Evolutionary conservation across 1,140 invertebrate species (phyloP).

Genomic region (Lepidotrigona ventralis): DNA sequence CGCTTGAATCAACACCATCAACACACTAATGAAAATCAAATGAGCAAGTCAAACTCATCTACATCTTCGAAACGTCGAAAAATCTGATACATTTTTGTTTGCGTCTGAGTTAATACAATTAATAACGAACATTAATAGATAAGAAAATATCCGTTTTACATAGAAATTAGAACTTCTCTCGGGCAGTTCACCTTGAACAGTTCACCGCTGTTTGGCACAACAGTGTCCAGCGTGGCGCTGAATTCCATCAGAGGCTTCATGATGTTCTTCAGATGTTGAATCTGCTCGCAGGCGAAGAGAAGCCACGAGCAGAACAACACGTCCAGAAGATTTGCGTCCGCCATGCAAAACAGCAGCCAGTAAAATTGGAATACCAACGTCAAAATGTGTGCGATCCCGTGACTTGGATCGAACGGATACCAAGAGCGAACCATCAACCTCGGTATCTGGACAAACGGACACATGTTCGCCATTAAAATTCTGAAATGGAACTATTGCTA

Average conservation of each 20-base stretch:
- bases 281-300: constrained; percentile 90
- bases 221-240: constrained; percentile 88
- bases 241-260: constrained; percentile 92
- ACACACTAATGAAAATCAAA: no score
- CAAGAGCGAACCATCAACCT: constrained; percentile 86
- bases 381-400: constrained; percentile 84
- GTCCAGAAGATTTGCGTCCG: constrained; percentile 87
- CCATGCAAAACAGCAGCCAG: constrained; percentile 86
- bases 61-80: no score
- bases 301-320: constrained; percentile 91
- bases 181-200: constrained; percentile 81
- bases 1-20: no score
- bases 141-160: no score
- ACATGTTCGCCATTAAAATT: neutral
- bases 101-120: no score
- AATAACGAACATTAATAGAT: no score
- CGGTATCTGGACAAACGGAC: constrained; percentile 79
- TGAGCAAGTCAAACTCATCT: no score
- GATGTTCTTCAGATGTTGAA: constrained; percentile 91
- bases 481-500: neutral
- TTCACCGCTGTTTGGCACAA: constrained; percentile 88
- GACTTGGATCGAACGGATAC: constrained; percentile 87
- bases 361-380: constrained; percentile 87
- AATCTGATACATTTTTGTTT: no score
- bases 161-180: no score